These are phyloP conservation scores for Panthera tigris DNA, from an alignment of 2,113 vertebrate species.

Conservation along the genomic window DNA sequence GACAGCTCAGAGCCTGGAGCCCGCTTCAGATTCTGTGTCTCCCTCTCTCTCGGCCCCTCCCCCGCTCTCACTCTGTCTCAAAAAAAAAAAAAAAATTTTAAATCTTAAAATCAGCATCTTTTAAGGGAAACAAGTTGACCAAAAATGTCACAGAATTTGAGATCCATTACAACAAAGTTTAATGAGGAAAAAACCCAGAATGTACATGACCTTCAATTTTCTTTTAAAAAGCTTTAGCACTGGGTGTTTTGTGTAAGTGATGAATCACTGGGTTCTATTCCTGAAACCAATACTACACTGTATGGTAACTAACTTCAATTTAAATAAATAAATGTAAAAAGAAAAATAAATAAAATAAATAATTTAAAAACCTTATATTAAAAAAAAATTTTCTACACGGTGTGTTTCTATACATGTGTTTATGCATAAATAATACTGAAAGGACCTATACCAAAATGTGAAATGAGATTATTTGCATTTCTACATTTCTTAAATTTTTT, in stretches of 20 bases:
- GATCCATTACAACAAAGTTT: background rate
- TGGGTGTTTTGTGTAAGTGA: too few relatives aligned
- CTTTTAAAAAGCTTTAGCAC: background rate
- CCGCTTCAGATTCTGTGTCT: too few relatives aligned
- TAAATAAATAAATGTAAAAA: too few relatives aligned
- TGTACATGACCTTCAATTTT: background rate
- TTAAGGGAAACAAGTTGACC: background rate
- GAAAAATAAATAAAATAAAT: too few relatives aligned
- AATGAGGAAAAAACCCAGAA: background rate
- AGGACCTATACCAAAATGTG: background rate
- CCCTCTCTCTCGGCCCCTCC: too few relatives aligned
- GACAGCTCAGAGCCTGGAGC: too few relatives aligned
- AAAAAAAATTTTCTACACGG: background rate
- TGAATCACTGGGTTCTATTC: too few relatives aligned
- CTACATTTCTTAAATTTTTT: background rate
- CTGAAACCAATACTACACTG: too few relatives aligned
- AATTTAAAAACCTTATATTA: too few relatives aligned
- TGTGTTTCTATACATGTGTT: background rate
- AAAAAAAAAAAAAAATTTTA: too few relatives aligned
- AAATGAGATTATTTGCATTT: background rate
- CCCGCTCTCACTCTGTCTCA: too few relatives aligned
- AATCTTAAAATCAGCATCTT: background rate
- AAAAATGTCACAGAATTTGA: background rate
- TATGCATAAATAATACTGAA: background rate
- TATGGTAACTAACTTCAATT: too few relatives aligned